These are phyloP conservation scores for Oreotrochilus melanogaster DNA, from an alignment of 2,113 vertebrate genomes.

Conservation along the genomic window DNA sequence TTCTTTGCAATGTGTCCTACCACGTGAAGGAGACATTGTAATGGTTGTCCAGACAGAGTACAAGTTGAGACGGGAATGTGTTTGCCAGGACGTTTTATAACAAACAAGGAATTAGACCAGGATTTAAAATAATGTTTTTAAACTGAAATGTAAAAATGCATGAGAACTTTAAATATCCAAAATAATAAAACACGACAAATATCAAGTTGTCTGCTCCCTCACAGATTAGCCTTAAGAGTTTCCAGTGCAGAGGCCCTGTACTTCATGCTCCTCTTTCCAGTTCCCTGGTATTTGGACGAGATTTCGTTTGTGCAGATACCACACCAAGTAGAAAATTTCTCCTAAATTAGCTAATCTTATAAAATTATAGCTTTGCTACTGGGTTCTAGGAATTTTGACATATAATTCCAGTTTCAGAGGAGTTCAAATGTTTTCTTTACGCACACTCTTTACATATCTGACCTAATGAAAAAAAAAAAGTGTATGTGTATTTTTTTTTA, in stretches of 20 bases:
- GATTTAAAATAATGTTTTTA: neutral
- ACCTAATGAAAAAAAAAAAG: neutral
- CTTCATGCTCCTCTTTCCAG: neutral
- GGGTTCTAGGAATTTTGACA: neutral
- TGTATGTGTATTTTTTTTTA: rapidly evolving
- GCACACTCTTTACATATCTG: neutral
- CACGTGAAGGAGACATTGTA: neutral
- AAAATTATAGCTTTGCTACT: neutral
- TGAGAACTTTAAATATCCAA: neutral
- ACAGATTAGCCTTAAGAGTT: neutral
- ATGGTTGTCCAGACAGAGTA: neutral
- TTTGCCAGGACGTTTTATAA: neutral
- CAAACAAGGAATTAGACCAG: neutral
- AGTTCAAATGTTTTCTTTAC: neutral
- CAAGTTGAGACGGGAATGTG: neutral
- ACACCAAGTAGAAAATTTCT: neutral
- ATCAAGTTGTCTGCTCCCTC: neutral
- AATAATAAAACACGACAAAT: neutral
- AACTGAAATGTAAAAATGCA: neutral
- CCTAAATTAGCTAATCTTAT: neutral
- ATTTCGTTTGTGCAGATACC: neutral
- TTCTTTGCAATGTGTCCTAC: neutral
- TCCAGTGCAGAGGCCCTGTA: neutral
- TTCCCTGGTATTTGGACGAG: neutral
- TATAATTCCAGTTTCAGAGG: neutral